A percentile compares a stretch with the other conserved stretches of the same genome.
Evolutionary conservation across 1,140 invertebrate genomes (phyloP).

Genomic region (Olivierus martensii): DNA sequence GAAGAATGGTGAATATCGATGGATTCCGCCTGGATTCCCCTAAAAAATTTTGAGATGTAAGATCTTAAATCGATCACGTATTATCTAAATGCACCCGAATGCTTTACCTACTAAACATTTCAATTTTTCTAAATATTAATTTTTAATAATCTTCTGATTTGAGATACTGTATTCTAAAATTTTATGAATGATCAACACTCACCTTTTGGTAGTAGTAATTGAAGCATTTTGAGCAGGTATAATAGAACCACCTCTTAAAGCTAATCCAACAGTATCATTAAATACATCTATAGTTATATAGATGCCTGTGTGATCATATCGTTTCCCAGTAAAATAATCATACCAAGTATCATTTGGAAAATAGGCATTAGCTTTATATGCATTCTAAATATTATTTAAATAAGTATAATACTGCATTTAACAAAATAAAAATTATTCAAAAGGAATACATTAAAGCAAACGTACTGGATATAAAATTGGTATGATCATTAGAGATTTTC

Average conservation of each 20-base stretch:
- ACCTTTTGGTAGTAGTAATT: constrained; percentile 23
- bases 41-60: too few species aligned
- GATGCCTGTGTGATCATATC: neutral
- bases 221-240: constrained; percentile 28
- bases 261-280: constrained; percentile 26
- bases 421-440: neutral
- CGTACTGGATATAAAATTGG: constrained; percentile 25
- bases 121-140: too few species aligned
- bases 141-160: too few species aligned
- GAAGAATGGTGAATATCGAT: too few species aligned
- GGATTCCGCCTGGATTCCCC: too few species aligned
- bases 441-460: too few species aligned
- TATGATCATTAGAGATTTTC: constrained; percentile 29
- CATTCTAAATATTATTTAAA: neutral
- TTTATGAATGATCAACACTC: too few species aligned
- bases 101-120: too few species aligned
- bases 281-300: constrained; percentile 7
- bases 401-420: neutral
- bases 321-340: constrained; percentile 9
- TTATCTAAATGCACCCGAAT: too few species aligned
- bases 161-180: too few species aligned
- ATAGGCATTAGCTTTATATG: neutral
- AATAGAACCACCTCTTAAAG: constrained; percentile 30
- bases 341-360: constrained; percentile 16
- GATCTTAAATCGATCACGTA: too few species aligned